A percentile compares a stretch with the other conserved stretches of the same genome.
These are phyloP conservation scores for Ptychodera flava DNA, from an alignment of 35 echinoderm and acorn worm species.

Conservation along the genomic window DNA sequence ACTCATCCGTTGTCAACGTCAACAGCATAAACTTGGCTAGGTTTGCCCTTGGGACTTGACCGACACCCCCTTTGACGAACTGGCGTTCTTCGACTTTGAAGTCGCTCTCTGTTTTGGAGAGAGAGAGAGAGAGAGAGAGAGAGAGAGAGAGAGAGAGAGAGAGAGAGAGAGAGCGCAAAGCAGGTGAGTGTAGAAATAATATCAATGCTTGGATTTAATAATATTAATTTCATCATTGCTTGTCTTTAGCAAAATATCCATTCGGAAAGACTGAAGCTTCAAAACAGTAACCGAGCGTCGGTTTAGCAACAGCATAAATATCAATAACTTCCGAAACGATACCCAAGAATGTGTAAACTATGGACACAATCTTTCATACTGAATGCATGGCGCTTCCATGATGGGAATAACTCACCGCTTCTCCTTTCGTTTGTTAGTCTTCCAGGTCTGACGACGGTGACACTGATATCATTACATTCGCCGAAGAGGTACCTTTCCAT, in stretches of 20 bases:
- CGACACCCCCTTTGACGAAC: constrained; percentile 25
- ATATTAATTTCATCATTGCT: not conserved
- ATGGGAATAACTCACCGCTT: constrained; percentile 33
- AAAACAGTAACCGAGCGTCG: too few species aligned
- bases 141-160: not conserved
- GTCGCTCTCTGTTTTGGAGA: too few species aligned
- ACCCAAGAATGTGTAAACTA: not conserved
- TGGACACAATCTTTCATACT: not conserved
- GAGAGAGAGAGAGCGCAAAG: too few species aligned
- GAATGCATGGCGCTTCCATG: not conserved
- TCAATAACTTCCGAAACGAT: not conserved
- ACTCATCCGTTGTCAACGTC: constrained; percentile 39
- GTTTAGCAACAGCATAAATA: not conserved
- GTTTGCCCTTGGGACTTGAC: constrained; percentile 47
- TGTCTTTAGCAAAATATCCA: not conserved
- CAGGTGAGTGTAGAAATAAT: not conserved
- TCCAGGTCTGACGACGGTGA: constrained; percentile 57
- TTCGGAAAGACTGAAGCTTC: not conserved
- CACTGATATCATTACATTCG: constrained; percentile 67
- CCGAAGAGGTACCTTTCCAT: constrained; percentile 61
- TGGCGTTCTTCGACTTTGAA: constrained; percentile 39
- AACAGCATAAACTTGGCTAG: constrained; percentile 79
- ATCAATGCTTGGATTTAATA: not conserved
- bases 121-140: constrained; percentile 29
- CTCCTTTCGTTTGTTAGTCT: constrained; percentile 31